These are phyloP conservation scores for Danio aesculapii DNA, from an alignment of 2,797 vertebrate species.

Conservation along the genomic window DNA sequence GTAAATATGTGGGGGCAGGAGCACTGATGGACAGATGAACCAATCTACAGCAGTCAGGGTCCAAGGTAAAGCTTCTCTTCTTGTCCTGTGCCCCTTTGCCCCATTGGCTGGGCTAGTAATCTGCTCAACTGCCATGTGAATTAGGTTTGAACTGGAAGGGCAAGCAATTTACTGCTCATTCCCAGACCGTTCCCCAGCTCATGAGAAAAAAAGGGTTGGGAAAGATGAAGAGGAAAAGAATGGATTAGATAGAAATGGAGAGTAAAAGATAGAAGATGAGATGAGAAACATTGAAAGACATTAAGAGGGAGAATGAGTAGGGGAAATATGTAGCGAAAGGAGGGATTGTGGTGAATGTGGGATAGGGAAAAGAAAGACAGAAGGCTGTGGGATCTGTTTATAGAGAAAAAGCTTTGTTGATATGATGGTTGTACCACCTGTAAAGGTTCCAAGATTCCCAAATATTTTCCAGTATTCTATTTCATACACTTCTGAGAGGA, in stretches of 20 bases:
- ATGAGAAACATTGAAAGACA: slow-evolving; percentile 24
- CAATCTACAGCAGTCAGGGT: slow-evolving; percentile 23
- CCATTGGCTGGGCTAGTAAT: slow-evolving; percentile 63
- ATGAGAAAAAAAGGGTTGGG: slow-evolving; percentile 52
- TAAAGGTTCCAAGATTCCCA: slow-evolving; percentile 32
- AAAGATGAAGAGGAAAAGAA: slow-evolving; percentile 21
- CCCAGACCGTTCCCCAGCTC: slow-evolving; percentile 67
- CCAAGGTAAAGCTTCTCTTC: slow-evolving; percentile 24
- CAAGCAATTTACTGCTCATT: slow-evolving; percentile 79
- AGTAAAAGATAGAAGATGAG: slow-evolving; percentile 31
- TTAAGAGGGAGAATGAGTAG: not conserved
- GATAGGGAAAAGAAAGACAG: slow-evolving; percentile 34
- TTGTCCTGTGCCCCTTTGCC: slow-evolving; percentile 35
- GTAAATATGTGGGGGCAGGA: not conserved
- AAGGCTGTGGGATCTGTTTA: slow-evolving; percentile 23
- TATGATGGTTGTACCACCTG: slow-evolving; percentile 40
- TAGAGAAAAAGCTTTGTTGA: slow-evolving; percentile 27
- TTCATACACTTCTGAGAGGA: slow-evolving; percentile 9
- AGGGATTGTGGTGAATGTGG: slow-evolving; percentile 28
- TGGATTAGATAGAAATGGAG: slow-evolving; percentile 27
- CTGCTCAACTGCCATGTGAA: slow-evolving; percentile 70
- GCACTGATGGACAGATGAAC: slow-evolving; percentile 31
- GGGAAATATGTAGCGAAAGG: slow-evolving; percentile 45
- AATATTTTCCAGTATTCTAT: slow-evolving; percentile 40
- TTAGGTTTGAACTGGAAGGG: slow-evolving; percentile 77